Base-by-base conservation (phyloP, 2,113 vertebrate genomes). In the Agapornis roseicollis region DNA sequence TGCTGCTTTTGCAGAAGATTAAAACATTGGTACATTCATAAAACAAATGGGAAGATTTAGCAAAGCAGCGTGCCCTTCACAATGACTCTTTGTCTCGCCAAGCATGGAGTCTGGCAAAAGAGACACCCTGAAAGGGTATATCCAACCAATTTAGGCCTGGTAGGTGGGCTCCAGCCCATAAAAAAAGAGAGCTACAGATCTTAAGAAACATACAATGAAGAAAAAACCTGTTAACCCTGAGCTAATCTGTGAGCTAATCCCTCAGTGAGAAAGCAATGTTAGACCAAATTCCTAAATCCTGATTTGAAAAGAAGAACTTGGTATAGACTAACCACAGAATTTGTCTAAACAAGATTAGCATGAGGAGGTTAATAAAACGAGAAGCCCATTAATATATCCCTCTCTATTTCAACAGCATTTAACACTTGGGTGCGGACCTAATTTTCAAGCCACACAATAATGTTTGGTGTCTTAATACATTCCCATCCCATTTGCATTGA, bases 1-100 rank as follows among this genome's bases (percentile, higher is more conserved):
- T 95, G 90, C 82, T 94, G 92, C 56, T 95, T 74, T 71, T 79
- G 85, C 74, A 79, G 55, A 87, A 96, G 92, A 96, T 95, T 96
- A 87, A 91, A 95, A 88, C 66, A 66, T 73, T n/a, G 56, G 73
- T 64, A 86, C 74, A 93, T 88, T 95, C 80, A 93, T 81, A 61
- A 79, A 80, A 92, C 74, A 96, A 95, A 86, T 33, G 80, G 37
- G 85, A 95, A 89, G 78, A 95, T 81, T 94, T 96, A 94, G 90
- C 60, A 90, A 95, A 88, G 85, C 72, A 47, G 44, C 3, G 3
- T 65, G 77, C 41, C 60, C 77, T 97, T 86, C 88, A 95, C 80
- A 93, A 79, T 53, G 88, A 53, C 47, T 91, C 94, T 94, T 86
- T 95, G 92, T 95, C 76, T 91, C 27, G 15, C 35, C 64, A 82